Base-by-base conservation (phyloP, 2,888 invertebrate genomes). In the Agrilus biguttatus region DNA sequence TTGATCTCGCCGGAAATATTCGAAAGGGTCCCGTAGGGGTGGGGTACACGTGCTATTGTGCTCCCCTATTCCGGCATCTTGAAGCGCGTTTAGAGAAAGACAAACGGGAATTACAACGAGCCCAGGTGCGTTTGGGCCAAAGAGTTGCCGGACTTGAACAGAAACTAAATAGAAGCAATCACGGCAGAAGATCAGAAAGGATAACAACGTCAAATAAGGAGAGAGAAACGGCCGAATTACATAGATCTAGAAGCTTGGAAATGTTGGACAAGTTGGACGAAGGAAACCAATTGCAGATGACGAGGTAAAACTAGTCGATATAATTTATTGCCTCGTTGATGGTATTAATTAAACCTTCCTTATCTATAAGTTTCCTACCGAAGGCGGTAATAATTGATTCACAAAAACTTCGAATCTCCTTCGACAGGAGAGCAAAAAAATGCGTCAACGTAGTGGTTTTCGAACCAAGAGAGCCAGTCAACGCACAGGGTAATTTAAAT, bases 11-110 rank as follows among this genome's bases (percentile, higher is more conserved):
- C 12, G 95, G 95, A 2, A 92, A 93, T 60, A 88, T 95, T 47
- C 81, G 89, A 54, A 93, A 95, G 68, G 93, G 93, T 2, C 93
- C 93, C 0, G 82, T 92, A n/a, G 92, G 93, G 1, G 83, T 89
- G 2, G 90, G 91, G 0, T 88, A 90, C 62, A 86, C 87, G 1
- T 92, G 91, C 64, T 90, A 89, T 60, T 95, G 95, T 61, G 89
- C 87, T 0, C 93, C 93, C 0, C 82, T 91, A 63, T 84, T 93
- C 59, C 78, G 85, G 48, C 86, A 89, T 51, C 79, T 93, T 66
- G 90, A 92, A 60, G 81, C 86, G 34, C 78, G 82, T 49, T 62
- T 92, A 40, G 86, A 86, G 54, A 77, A 80, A 52, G 85, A 87
- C 55, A 84, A 85, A 53, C 77, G 81, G 47, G 85, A 87, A 54